These are phyloP conservation scores for Drosophila multiciliata DNA, from an alignment of 2,888 invertebrate genomes.

Conservation along the genomic window DNA sequence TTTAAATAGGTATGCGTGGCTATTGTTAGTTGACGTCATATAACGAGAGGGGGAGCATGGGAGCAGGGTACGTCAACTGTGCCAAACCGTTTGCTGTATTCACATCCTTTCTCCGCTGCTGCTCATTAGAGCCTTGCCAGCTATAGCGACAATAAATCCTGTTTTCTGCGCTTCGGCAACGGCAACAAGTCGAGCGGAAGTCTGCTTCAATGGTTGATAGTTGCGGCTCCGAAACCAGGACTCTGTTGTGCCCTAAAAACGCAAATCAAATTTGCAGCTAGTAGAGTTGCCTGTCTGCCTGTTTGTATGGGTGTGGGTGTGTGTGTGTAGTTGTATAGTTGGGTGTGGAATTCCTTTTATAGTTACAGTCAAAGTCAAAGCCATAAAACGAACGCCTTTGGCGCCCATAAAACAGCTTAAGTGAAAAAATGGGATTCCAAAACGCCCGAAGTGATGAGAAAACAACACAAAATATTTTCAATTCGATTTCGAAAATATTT, in stretches of 20 bases:
- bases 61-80: conserved; percentile 21
- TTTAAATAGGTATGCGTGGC: conserved; percentile 11
- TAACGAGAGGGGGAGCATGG: not conserved
- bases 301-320: conserved; percentile 10
- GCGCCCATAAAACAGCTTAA: conserved; percentile 42
- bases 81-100: conserved; percentile 43
- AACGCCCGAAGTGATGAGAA: not conserved
- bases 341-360: conserved; percentile 43
- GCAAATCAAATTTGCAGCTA: conserved; percentile 66
- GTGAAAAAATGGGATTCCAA: conserved; percentile 55
- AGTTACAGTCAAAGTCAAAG: conserved; percentile 22
- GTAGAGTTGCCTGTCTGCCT: conserved; percentile 37
- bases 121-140: conserved; percentile 51
- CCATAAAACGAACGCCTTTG: conserved; percentile 56
- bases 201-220: conserved; percentile 37
- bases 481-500: not conserved
- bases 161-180: conserved; percentile 27
- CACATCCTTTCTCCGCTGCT: conserved; percentile 16
- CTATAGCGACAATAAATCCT: conserved; percentile 42
- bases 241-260: conserved; percentile 38
- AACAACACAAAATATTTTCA: not conserved
- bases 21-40: conserved; percentile 38
- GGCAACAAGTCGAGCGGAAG: conserved; percentile 50
- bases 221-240: conserved; percentile 15
- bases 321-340: conserved; percentile 8